phyloP scores from a whole-genome alignment of 2,113 vertebrate genomes.

The Cromileptes altivelis region DNA sequence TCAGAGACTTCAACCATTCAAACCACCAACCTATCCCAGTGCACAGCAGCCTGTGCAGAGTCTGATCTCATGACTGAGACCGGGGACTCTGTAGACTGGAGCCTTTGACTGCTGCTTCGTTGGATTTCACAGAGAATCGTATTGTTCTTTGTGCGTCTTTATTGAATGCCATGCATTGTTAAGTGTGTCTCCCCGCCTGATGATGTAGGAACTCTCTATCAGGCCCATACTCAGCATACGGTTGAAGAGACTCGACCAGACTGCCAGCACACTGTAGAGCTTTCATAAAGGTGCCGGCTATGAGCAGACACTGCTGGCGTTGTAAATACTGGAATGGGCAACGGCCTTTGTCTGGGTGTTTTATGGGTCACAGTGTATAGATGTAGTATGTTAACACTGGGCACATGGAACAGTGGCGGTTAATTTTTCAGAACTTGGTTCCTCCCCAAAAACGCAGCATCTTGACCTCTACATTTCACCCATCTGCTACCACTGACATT shows the following conservation, averaged over 20 bases:
- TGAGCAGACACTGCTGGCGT: slow-evolving; percentile 29
- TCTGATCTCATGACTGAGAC: slow-evolving; percentile 48
- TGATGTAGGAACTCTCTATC: slow-evolving; percentile 61
- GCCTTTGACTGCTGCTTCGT: slow-evolving; percentile 45
- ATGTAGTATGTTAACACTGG: not conserved
- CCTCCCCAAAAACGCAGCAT: not conserved
- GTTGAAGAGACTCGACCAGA: slow-evolving; percentile 60
- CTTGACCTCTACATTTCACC: not conserved
- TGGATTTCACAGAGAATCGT: slow-evolving; percentile 52
- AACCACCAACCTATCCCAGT: not conserved
- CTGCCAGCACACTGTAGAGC: slow-evolving; percentile 41
- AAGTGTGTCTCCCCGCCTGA: slow-evolving; percentile 26
- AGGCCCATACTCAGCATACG: slow-evolving; percentile 53
- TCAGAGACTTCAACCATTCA: not conserved
- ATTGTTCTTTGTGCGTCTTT: slow-evolving; percentile 61
- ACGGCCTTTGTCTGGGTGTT: not conserved
- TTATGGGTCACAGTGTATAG: not conserved
- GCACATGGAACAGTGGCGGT: not conserved
- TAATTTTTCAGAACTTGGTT: not conserved
- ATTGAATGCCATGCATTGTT: slow-evolving; percentile 78
- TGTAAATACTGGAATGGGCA: not conserved
- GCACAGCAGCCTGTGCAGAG: slow-evolving; percentile 20
- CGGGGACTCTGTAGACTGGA: slow-evolving; percentile 11
- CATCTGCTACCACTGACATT: not conserved
- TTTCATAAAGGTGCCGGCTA: slow-evolving; percentile 19